A percentile compares a stretch with the other conserved stretches of the same genome.
Conservation (phyloP, 2,888 invertebrate species). For the Drepanosiphum platanoidis region DNA sequence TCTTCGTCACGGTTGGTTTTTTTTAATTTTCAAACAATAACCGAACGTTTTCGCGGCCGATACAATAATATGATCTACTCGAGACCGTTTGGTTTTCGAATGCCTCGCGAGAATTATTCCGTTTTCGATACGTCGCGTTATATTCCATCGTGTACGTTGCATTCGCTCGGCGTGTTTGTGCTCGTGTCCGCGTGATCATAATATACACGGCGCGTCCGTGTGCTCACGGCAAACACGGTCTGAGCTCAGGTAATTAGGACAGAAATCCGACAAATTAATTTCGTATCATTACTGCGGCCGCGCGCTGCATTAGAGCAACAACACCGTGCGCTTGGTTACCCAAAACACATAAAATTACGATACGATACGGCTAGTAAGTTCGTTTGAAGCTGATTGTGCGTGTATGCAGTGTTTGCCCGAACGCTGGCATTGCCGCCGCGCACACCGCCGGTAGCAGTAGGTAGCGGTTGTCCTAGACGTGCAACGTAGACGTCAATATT, state of each 20-base stretch:
- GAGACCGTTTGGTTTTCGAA: background rate
- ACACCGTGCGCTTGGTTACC: background rate
- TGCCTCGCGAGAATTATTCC: background rate
- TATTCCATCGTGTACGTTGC: background rate
- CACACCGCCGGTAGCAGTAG: too few species aligned
- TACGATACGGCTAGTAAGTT: background rate
- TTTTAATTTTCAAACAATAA: too few species aligned
- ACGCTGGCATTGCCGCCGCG: background rate
- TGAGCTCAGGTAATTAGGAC: background rate
- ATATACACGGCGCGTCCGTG: background rate
- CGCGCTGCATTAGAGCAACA: background rate
- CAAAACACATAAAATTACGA: slow-evolving; percentile 8
- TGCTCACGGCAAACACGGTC: background rate
- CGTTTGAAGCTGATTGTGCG: slow-evolving; percentile 7
- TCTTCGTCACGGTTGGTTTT: too few species aligned
- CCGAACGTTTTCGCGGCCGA: too few species aligned
- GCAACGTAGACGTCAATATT: background rate
- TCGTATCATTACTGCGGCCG: background rate
- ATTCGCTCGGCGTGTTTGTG: background rate
- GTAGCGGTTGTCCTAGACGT: background rate
- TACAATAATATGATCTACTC: too few species aligned
- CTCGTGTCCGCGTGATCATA: background rate
- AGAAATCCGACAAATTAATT: slow-evolving; percentile 13
- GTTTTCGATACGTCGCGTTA: background rate
- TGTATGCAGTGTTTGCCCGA: background rate